phyloP scores from a whole-genome alignment of 1,140 invertebrate genomes.

The Melipona quadrifasciata region DNA sequence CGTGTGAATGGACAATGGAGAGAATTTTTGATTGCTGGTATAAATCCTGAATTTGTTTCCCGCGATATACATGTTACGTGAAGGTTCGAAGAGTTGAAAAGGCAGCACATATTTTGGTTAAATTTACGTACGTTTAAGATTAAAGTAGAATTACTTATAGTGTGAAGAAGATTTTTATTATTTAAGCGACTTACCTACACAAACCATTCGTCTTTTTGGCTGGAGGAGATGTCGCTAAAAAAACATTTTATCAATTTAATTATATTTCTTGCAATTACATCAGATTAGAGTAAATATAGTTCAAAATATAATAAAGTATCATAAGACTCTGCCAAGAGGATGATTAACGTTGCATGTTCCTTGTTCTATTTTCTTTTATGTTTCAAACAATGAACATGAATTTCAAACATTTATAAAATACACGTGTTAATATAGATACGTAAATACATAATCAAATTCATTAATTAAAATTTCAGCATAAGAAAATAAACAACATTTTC shows the following conservation, averaged over 20 bases:
- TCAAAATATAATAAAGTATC: background rate
- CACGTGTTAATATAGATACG: no score
- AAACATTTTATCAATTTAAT: constrained; percentile 48
- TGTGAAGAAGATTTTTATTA: background rate
- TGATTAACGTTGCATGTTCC: background rate
- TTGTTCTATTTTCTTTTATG: no score
- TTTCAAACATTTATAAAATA: no score
- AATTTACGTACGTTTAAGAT: background rate
- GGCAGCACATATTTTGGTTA: background rate
- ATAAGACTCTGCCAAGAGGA: background rate
- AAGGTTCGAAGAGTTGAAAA: background rate
- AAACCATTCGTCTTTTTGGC: constrained; percentile 86
- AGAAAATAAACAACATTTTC: no score
- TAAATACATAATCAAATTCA: no score
- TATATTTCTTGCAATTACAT: background rate
- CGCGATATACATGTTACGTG: background rate
- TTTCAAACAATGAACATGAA: background rate
- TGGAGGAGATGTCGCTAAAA: constrained; percentile 84
- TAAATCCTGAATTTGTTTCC: background rate
- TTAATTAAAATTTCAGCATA: no score
- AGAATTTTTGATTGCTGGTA: background rate
- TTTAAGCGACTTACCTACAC: constrained; percentile 82
- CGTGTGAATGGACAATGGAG: background rate
- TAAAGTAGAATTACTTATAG: background rate
- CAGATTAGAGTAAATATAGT: background rate